These are phyloP conservation scores for Ptiloglossa arizonensis DNA, from an alignment of 1,140 invertebrate species.

Conservation along the genomic window DNA sequence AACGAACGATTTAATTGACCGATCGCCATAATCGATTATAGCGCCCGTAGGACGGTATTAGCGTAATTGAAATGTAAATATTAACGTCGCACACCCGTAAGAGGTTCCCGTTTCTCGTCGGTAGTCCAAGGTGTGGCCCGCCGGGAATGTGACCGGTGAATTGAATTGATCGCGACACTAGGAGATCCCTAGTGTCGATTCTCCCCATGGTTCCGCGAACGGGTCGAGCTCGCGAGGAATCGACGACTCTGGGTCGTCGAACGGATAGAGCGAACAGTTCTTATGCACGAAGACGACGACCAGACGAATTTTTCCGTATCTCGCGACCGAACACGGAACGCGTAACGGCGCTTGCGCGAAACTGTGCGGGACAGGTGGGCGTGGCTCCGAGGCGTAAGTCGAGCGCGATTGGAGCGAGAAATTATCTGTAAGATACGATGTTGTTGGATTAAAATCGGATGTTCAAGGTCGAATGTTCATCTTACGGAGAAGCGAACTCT, in stretches of 20 bases:
- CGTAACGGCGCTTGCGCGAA: no score
- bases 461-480: no score
- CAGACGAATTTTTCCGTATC: background rate
- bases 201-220: background rate
- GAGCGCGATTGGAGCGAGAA: no score
- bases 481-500: no score
- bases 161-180: constrained; percentile 40
- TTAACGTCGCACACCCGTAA: constrained; percentile 25
- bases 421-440: no score
- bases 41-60: constrained; percentile 6
- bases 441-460: no score
- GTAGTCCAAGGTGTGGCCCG: constrained; percentile 30
- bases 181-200: background rate
- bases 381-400: no score
- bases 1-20: background rate
- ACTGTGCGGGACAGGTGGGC: no score
- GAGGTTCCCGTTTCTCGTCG: background rate
- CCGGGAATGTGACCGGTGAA: constrained; percentile 38
- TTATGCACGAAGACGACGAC: background rate
- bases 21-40: constrained; percentile 6
- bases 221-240: background rate
- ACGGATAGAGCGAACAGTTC: background rate
- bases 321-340: background rate
- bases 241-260: background rate
- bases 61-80: constrained; percentile 43